Evolutionary conservation across 2,113 vertebrate genomes (phyloP).

Genomic region (Gallinago undulata): DNA sequence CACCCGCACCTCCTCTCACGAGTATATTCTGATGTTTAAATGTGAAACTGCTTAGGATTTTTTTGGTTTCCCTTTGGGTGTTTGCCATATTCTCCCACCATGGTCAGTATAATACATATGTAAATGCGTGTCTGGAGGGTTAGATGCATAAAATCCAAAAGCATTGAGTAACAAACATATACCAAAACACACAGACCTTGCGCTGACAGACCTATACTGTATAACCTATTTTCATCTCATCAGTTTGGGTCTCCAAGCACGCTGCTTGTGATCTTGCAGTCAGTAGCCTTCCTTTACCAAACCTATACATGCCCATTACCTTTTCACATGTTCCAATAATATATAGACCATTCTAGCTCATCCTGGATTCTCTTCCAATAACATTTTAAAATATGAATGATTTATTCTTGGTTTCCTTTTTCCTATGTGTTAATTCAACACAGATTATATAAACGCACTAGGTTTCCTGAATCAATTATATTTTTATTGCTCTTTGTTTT

Average conservation of each 20-base stretch:
- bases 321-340: not conserved
- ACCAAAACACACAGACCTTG: not conserved
- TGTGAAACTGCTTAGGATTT: not conserved
- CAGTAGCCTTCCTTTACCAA: not conserved
- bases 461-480: not conserved
- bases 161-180: not conserved
- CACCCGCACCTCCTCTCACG: too few species aligned
- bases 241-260: not conserved
- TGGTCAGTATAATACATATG: not conserved
- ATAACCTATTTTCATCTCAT: not conserved
- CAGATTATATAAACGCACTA: not conserved
- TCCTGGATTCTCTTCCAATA: not conserved
- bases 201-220: not conserved
- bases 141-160: not conserved
- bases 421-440: not conserved
- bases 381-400: not conserved
- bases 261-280: not conserved
- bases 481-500: not conserved
- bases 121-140: not conserved
- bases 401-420: not conserved
- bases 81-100: not conserved
- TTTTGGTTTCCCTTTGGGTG: not conserved
- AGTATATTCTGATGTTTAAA: not conserved
- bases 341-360: not conserved
- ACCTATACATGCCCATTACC: not conserved